Evolutionary conservation across 2,113 vertebrate genomes (phyloP).

Genomic region (Murina feae): DNA sequence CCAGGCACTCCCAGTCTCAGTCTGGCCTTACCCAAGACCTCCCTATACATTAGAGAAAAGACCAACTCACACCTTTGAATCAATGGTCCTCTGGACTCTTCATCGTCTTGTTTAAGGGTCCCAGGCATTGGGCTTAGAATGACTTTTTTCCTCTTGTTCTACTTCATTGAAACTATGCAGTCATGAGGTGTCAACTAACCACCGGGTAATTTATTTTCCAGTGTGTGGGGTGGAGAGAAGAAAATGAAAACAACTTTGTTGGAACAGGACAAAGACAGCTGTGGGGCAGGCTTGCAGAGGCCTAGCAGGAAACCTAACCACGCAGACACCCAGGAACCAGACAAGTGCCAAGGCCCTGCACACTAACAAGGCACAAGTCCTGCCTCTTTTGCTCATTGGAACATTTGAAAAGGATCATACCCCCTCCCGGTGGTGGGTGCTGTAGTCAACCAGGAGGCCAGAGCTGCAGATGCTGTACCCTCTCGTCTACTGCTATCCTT

Average conservation of each 20-base stretch:
- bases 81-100: background rate
- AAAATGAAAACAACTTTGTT: background rate
- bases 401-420: background rate
- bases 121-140: background rate
- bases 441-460: background rate
- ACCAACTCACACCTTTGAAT: background rate
- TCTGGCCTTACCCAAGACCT: background rate
- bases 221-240: background rate
- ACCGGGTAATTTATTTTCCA: background rate
- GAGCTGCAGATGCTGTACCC: background rate
- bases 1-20: background rate
- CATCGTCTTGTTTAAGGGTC: background rate
- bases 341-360: background rate
- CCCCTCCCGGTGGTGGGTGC: background rate
- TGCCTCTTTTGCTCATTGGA: background rate
- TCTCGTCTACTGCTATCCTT: background rate
- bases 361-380: background rate
- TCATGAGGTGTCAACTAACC: background rate
- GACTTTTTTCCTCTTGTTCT: background rate
- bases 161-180: background rate
- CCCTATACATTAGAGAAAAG: background rate
- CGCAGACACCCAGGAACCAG: background rate
- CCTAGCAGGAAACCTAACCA: background rate
- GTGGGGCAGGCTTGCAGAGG: background rate
- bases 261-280: background rate